Conservation (phyloP, 2,888 invertebrate species). For the Melinaea marsaeus region DNA sequence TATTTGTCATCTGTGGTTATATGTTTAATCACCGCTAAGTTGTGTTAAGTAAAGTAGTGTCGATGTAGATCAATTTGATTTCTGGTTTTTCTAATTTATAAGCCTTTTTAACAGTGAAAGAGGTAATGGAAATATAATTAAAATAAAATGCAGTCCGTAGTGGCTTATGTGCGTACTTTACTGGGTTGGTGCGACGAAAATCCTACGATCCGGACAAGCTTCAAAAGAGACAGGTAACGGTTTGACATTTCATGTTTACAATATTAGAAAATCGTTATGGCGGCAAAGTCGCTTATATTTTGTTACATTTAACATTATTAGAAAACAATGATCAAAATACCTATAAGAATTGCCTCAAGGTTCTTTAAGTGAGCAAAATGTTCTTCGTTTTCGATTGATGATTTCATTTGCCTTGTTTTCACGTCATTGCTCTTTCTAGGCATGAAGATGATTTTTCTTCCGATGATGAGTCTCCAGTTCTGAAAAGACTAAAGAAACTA, state of each 20-base stretch:
- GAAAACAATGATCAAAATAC: constrained; percentile 52
- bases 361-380: constrained; percentile 62
- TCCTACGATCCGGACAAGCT: constrained; percentile 49
- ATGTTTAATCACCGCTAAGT: constrained; percentile 22
- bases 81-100: constrained; percentile 32
- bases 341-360: constrained; percentile 58
- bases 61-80: constrained; percentile 28
- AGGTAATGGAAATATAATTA: constrained; percentile 62
- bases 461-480: constrained; percentile 62
- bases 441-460: constrained; percentile 61
- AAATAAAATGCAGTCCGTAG: constrained; percentile 65
- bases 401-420: constrained; percentile 18
- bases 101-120: constrained; percentile 34
- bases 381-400: background rate
- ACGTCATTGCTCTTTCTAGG: constrained; percentile 48
- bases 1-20: constrained; percentile 20
- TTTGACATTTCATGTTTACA: constrained; percentile 71
- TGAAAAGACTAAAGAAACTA: constrained; percentile 61
- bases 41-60: constrained; percentile 19
- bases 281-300: constrained; percentile 63
- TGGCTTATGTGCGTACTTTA: constrained; percentile 65
- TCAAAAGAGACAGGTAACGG: constrained; percentile 71
- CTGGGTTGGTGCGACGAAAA: constrained; percentile 60
- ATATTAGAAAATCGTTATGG: constrained; percentile 63
- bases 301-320: constrained; percentile 26